These are phyloP conservation scores for Poecile montanus DNA, from an alignment of 2,797 vertebrate genomes.

Conservation along the genomic window DNA sequence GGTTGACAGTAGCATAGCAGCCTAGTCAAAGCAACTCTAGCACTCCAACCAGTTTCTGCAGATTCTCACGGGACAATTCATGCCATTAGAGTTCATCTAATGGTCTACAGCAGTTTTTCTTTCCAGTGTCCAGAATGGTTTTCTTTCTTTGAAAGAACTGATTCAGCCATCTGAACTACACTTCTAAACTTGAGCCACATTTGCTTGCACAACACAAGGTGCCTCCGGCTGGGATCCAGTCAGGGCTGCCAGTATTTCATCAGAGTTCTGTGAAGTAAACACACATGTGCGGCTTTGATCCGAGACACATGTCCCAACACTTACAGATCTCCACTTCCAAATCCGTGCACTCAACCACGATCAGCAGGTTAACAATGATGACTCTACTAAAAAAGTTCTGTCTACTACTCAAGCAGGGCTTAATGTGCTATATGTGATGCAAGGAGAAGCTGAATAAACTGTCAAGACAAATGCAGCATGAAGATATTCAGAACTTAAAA, in stretches of 20 bases:
- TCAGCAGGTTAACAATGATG: background rate
- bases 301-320: background rate
- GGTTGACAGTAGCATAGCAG: rapidly evolving
- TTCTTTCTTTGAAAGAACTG: background rate
- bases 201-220: background rate
- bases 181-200: background rate
- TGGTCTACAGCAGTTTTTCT: background rate
- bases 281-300: background rate
- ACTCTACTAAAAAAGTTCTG: background rate
- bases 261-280: background rate
- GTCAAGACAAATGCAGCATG: background rate
- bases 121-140: background rate
- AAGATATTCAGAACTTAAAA: background rate
- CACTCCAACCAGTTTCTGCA: background rate
- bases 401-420: background rate
- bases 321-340: background rate
- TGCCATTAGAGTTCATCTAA: background rate
- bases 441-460: background rate
- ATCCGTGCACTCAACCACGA: background rate
- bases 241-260: background rate
- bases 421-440: background rate
- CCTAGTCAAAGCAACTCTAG: background rate
- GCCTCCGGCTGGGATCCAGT: background rate
- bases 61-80: background rate
- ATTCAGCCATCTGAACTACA: background rate